Base-by-base conservation (phyloP, 64 coral and sea anemone species). In the Platygyra sinensis region DNA sequence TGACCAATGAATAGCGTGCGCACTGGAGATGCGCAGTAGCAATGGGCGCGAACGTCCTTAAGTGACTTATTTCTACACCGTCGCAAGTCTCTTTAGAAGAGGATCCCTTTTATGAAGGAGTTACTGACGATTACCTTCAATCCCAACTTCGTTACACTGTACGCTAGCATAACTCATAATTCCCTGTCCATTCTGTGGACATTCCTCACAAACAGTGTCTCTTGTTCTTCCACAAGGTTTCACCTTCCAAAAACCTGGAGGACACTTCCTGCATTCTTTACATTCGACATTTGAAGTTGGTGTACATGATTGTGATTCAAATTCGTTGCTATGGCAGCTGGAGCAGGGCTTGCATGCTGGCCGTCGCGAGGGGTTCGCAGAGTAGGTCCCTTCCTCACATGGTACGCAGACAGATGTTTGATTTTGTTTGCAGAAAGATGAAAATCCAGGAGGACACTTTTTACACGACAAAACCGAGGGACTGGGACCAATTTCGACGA, bases 141-240 rank as follows among this genome's bases (percentile, higher is more conserved):
- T 27, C 10, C 7, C n/a, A 8, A 20, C 65, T 29, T 27, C 25
- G 10, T 50, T 42, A 29, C 81, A 85, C 27, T 22, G 31, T 72
- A 16, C 6, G 33, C 12, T 60, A 19, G 7, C 22, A 25, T 69
- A 69, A 12, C 22, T 25, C 65, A 10, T 11, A 8, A 25, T 10
- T n/a, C 65, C 65, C 9, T 69, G 1, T 69, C 10, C 25, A 80
- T 18, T 10, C 31, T 13, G 24, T 71, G 32, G 8, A 39, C 81
- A 85, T 24, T 69, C 49, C 62, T 64, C 5, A 17, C 81, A 85
- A 71, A 85, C 63, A 27, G 81, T 85, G 8, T 85, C 81, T 50
- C 18, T 67, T 72, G 32, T 85, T 51, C 24, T 52, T n/a, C 38
- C 30, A 29, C 81, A 85, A 29, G 81, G 67, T 38, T 71, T 36